These are phyloP conservation scores for Astreopora myriophthalma DNA, from an alignment of 64 coral and sea anemone genomes.

Conservation along the genomic window DNA sequence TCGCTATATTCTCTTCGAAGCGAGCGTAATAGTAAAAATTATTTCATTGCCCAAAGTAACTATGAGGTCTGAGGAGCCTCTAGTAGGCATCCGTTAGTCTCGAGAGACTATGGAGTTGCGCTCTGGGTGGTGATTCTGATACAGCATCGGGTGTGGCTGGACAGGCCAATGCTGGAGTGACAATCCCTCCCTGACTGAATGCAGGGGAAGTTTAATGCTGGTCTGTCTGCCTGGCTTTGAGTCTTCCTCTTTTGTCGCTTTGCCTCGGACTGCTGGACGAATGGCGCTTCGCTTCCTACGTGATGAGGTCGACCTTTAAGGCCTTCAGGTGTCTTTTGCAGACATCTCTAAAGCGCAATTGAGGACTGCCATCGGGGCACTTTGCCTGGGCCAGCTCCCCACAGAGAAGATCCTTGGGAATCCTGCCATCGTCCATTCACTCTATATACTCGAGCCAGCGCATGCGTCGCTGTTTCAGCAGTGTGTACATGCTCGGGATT, in stretches of 20 bases:
- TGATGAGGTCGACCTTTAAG: neutral
- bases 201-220: neutral
- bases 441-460: neutral
- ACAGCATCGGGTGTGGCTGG: neutral
- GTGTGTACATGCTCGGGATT: neutral
- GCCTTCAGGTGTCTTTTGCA: neutral
- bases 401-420: neutral
- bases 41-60: too few relatives aligned
- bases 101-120: neutral
- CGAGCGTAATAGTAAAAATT: too few relatives aligned
- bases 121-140: neutral
- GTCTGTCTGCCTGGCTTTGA: neutral
- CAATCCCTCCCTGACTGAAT: neutral
- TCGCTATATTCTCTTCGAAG: too few relatives aligned
- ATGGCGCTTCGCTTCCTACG: neutral
- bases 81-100: too few relatives aligned
- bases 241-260: neutral
- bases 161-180: neutral
- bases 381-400: neutral
- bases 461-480: neutral
- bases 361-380: neutral
- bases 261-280: neutral
- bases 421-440: neutral
- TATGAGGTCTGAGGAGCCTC: too few relatives aligned
- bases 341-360: neutral